Evolutionary conservation across 2,113 vertebrate species (phyloP).

Genomic region (Apaloderma vittatum): DNA sequence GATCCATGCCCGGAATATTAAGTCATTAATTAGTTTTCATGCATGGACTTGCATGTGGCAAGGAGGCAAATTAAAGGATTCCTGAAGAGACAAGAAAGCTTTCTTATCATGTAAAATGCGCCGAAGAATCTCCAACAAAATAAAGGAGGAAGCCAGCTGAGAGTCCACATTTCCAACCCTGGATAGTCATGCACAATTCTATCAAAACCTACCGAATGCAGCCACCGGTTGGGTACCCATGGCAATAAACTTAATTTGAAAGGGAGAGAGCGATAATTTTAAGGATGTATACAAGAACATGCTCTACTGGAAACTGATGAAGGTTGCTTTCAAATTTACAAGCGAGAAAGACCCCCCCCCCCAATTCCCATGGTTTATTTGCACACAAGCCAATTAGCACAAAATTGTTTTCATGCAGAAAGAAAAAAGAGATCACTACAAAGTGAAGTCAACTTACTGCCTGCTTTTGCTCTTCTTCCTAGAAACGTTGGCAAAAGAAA

Average conservation of each 20-base stretch:
- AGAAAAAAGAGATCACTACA: not conserved
- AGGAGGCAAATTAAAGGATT: not conserved
- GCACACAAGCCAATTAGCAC: not conserved
- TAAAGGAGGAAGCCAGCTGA: not conserved
- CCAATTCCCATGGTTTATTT: not conserved
- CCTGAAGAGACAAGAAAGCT: not conserved
- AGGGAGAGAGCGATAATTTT: not conserved
- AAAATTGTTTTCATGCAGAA: constrained; percentile 58
- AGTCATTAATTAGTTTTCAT: not conserved
- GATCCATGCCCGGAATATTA: not conserved
- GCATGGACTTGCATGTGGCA: not conserved
- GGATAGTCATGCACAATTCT: not conserved
- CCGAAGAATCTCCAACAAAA: not conserved
- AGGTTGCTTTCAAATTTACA: not conserved
- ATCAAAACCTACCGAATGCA: not conserved
- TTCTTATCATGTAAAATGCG: not conserved
- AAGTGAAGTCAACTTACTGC: constrained; percentile 86
- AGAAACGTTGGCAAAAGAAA: constrained; percentile 56
- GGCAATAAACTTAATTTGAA: not conserved
- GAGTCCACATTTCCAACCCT: not conserved
- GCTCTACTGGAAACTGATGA: not conserved
- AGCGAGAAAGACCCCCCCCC: not conserved
- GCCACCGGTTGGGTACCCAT: not conserved
- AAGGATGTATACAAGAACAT: not conserved
- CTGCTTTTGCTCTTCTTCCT: constrained; percentile 98